These are phyloP conservation scores for Gnathochromis pfefferi DNA, from an alignment of 2,113 vertebrate genomes.

Conservation along the genomic window DNA sequence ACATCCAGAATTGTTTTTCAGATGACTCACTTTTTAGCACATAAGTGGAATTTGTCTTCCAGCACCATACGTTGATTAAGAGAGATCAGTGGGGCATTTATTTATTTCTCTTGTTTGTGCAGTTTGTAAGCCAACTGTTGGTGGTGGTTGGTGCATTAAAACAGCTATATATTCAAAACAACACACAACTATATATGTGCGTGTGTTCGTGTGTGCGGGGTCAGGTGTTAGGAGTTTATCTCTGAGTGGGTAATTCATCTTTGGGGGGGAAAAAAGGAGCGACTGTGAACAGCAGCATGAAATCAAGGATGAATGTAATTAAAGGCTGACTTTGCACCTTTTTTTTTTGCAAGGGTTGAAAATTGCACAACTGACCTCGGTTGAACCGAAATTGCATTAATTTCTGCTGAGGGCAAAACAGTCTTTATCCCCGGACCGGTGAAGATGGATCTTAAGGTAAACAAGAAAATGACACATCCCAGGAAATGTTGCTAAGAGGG, in stretches of 20 bases:
- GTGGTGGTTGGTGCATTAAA: neutral
- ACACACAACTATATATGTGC: neutral
- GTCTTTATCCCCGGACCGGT: neutral
- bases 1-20: neutral
- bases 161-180: neutral
- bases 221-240: neutral
- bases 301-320: neutral
- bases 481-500: neutral
- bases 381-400: neutral
- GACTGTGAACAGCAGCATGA: neutral
- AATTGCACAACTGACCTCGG: neutral
- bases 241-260: neutral
- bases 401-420: neutral
- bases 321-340: constrained; percentile 1
- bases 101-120: neutral
- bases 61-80: neutral
- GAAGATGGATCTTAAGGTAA: constrained; percentile 9
- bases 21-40: neutral
- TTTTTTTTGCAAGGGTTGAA: neutral
- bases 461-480: neutral
- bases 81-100: neutral
- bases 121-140: neutral
- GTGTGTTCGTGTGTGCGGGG: neutral
- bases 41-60: neutral
- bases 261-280: neutral